These are phyloP conservation scores for Crotalus viridis DNA, from an alignment of 2,113 vertebrate genomes.

Conservation along the genomic window DNA sequence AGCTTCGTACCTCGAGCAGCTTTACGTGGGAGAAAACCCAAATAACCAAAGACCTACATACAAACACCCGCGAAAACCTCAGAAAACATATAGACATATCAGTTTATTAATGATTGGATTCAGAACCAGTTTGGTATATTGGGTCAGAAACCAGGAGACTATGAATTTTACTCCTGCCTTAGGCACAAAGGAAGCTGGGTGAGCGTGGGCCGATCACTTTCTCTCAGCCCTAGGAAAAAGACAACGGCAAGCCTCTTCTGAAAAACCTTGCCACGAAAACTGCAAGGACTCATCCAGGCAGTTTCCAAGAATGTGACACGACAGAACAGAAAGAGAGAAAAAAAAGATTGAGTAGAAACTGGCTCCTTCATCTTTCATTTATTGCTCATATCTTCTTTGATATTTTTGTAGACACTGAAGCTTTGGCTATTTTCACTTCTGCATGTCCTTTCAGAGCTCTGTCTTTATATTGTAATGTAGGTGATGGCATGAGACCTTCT, in stretches of 20 bases:
- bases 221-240: neutral
- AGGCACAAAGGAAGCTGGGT: too few relatives aligned
- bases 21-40: too few relatives aligned
- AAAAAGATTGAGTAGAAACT: neutral
- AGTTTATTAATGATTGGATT: neutral
- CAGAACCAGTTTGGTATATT: neutral
- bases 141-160: neutral
- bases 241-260: neutral
- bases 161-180: too few relatives aligned
- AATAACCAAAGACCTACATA: neutral
- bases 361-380: neutral
- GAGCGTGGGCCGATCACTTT: too few relatives aligned
- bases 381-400: constrained; percentile 4
- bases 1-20: too few relatives aligned
- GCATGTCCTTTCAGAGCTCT: constrained; percentile 43
- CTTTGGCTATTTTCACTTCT: constrained; percentile 40
- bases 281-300: neutral
- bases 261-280: neutral
- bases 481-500: constrained; percentile 38
- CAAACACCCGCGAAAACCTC: too few relatives aligned
- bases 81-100: neutral
- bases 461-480: constrained; percentile 18
- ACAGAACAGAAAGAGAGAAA: neutral
- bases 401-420: neutral
- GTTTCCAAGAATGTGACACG: neutral